phyloP scores from a whole-genome alignment of 1,140 invertebrate genomes.

The Chrysomallon squamiferum region DNA sequence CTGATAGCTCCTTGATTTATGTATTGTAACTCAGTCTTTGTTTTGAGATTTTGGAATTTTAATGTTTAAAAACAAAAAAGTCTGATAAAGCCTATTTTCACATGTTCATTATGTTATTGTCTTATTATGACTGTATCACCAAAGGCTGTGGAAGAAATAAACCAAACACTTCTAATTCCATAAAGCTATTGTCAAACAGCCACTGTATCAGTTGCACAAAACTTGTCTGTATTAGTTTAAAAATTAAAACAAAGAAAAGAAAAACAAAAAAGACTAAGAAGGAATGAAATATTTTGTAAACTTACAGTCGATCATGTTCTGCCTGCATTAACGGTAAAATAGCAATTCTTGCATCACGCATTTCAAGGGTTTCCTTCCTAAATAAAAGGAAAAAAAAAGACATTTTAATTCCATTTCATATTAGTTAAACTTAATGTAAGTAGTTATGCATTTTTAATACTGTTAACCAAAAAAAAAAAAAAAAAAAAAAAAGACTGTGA shows the following conservation, averaged over 20 bases:
- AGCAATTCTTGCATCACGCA: constrained; percentile 76
- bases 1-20: no score
- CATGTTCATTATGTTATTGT: no score
- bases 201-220: background rate
- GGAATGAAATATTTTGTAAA: constrained; percentile 6
- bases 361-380: constrained; percentile 72
- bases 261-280: background rate
- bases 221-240: background rate
- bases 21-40: no score
- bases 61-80: no score
- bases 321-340: constrained; percentile 78
- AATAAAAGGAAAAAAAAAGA: constrained; percentile 24
- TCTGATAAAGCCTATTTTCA: no score
- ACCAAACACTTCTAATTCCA: background rate
- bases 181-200: background rate
- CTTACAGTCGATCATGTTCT: constrained; percentile 80
- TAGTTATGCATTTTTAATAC: background rate
- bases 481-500: background rate
- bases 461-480: background rate
- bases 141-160: background rate
- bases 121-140: no score
- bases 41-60: no score
- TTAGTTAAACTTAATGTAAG: background rate
- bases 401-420: background rate
- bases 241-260: background rate